phyloP scores from a whole-genome alignment of 2,113 vertebrate species.

The Pedetes capensis region DNA sequence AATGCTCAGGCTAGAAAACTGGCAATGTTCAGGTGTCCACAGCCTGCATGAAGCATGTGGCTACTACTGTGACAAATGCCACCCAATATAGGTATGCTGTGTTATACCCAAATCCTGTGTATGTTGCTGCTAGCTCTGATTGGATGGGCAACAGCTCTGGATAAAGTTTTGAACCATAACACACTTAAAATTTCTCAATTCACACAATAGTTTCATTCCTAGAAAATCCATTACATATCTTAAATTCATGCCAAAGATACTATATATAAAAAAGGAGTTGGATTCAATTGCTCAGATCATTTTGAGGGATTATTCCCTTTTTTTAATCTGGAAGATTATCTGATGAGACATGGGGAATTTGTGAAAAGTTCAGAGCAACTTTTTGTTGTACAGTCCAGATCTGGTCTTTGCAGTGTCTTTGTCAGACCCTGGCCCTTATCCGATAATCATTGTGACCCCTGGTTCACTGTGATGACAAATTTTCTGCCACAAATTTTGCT shows the following conservation, averaged over 20 bases:
- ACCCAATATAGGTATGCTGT: accelerated
- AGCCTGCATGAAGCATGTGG: neutral
- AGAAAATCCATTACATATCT: neutral
- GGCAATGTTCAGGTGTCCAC: neutral
- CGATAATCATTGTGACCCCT: neutral
- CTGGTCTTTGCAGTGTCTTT: neutral
- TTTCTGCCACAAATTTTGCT: neutral
- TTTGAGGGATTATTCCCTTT: neutral
- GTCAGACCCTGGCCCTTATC: neutral
- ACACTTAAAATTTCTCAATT: neutral
- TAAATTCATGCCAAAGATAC: neutral
- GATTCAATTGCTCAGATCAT: neutral
- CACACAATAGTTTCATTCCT: neutral
- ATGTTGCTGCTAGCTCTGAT: no score
- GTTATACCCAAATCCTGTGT: neutral
- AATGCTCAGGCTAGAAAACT: neutral
- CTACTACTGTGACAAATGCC: neutral
- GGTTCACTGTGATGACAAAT: neutral
- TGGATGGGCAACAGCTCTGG: neutral
- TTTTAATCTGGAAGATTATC: neutral
- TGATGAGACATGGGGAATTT: neutral
- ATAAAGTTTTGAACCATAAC: neutral
- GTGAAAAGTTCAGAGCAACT: neutral
- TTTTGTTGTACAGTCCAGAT: neutral
- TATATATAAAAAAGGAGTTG: neutral